Evolutionary conservation across 1,140 invertebrate species (phyloP), one percentile per base, ranked within the genome.

Genomic region (Steinernema khuongi): DNA sequence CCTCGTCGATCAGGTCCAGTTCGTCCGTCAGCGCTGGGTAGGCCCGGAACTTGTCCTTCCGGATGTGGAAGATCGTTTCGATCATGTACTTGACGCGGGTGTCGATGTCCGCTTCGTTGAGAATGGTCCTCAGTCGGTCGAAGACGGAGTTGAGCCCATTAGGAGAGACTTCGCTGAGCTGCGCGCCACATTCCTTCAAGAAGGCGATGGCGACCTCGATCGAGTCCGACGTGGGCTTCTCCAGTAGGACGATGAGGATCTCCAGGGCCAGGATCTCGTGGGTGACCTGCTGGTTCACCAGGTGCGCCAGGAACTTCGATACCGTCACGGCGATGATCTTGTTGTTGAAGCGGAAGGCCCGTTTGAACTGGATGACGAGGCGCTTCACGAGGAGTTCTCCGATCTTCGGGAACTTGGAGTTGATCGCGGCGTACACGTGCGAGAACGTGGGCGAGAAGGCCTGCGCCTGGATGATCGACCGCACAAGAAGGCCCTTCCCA

Each of bases 401-500:
- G 80, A 97, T 96, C 85, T 96, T 93, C 0, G 96, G 96, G 86
- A 99, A 99, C 87, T 96, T 97, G 0, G 94, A 94, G 86, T 99
- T 99, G 17, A 99, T 92, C 22, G 98, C 91, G 30, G 94, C 89
- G 87, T 97, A 99, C 0, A 99, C 94, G 84, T 97, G 91, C 0
- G 96, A 98, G 82, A 98, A 99, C 0, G 94, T 97, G 18, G 94
- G 93, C 0, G 96, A 99, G 0, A 94, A 92, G 0, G 93, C 90
- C 88, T 99, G 97, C 0, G 96, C 96, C 85, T 96, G 93, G 79
- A 99, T 95, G 0, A 99, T 91, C 1, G 94, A 94, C 71, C 94
- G 89, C 67, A 74, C 74, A 4, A 85, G 70, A 50, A 85, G 68
- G 70, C 82, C 88, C 88, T 94, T 89, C 74, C 96, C 96, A 71